Base-by-base conservation (phyloP, 2,888 invertebrate species). In the Sinohyriopsis cumingii region DNA sequence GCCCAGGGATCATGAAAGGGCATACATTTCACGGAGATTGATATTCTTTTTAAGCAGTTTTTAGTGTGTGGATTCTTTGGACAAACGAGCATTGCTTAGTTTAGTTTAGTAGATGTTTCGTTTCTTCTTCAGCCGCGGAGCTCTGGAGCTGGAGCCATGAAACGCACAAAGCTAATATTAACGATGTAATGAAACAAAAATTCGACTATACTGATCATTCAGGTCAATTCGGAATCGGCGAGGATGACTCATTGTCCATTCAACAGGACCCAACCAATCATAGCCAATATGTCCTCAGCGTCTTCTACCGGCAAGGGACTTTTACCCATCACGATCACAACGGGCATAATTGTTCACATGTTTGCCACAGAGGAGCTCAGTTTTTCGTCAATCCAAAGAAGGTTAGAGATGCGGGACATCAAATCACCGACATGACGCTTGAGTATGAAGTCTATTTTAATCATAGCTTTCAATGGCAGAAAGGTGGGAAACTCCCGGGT, bases 401-500 rank as follows among this genome's bases (percentile, higher is more conserved):
- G 53, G 65, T 56, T 55, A 59, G 62, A 9, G 28, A 69, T 70
- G 55, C 60, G 57, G 33, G 45, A 45, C 45, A 45, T 12, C 45
- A 45, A 4, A 1, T 67, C 62, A 53, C 65, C 56, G 60, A 73
- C 68, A 33, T 67, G 67, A 77, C 77, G 0, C 45, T 80, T 5
- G 73, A 75, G 61, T 80, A 76, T 60, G 76, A 80, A 61, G 68
- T 81, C 5, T 78, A 74, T n/a, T 80, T 80, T 55, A 67, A 66
- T 24, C 33, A 54, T 20, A 60, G 65, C n/a, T 78, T 78, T 55
- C 33, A 61, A 5, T 80, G 76, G 70, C 60, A 64, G 0, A 68
- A 66, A 45, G 80, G 84, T 5, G 83, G 85, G 7, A 85, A 85
- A 57, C 71, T 85, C 18, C 82, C 85, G 0, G 85, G 85, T n/a